Base-by-base conservation (phyloP, 2,797 vertebrate species). In the Melanogrammus aeglefinus region DNA sequence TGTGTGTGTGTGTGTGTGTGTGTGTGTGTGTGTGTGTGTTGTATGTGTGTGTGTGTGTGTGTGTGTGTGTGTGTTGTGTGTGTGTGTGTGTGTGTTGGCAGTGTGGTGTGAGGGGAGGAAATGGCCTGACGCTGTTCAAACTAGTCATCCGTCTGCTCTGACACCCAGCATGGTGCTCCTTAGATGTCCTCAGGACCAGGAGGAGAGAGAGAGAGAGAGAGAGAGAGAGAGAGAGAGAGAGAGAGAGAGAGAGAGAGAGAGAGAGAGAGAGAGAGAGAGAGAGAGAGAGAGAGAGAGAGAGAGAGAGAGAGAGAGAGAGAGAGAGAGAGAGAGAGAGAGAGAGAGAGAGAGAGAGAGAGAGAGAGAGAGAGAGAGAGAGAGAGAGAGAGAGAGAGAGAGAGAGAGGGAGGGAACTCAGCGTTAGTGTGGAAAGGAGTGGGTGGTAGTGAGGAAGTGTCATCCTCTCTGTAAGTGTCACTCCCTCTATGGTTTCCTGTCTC, bases 71-170 rank as follows among this genome's bases (percentile, higher is more conserved):
- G 41, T 7, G 16, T 29, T 29, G 39, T 57, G 51, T 63, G 74
- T 39, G 75, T 24, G 76, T 47, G 72, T 79, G 76, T 79, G 87
- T 90, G 87, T 90, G 83, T 90, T 90, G 87, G 90, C 88, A 89
- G 84, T 90, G 85, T 83, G 86, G 89, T 87, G 86, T 86, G 84
- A 89, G 83, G 80, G 80, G 87, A 86, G 89, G 89, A 89, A 88
- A 88, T 86, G 82, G 89, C 84, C 84, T 77, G 83, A 82, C 74
- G 86, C 86, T 84, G 47, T 78, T 82, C 82, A 86, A 91, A 82
- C 86, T 78, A 89, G 86, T 90, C 90, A 90, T 91, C 88, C 86
- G 82, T 94, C 91, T 93, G 90, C 87, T 89, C 84, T 91, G 91
- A 92, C 87, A 90, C 86, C 85, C 87, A 87, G 87, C 79, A 77